A percentile compares a stretch with the other conserved stretches of the same genome.
These are phyloP conservation scores for Sialis lutaria DNA, from an alignment of 2,888 invertebrate genomes.

Conservation along the genomic window DNA sequence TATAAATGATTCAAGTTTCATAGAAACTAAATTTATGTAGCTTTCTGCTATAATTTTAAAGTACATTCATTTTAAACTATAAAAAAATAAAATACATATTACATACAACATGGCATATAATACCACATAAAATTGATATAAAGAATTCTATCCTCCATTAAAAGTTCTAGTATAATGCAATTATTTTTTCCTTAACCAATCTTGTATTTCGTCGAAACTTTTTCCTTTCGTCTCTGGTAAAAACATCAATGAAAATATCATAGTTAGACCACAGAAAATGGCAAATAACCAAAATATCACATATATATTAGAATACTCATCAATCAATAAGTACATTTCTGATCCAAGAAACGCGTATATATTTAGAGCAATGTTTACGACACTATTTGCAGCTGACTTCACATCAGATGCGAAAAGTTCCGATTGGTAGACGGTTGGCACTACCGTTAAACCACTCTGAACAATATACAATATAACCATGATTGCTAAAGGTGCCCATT, in stretches of 20 bases:
- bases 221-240: slow-evolving; percentile 20
- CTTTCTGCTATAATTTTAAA: too few species aligned
- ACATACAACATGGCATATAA: too few species aligned
- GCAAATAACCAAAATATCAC: slow-evolving; percentile 21
- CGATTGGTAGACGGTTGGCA: slow-evolving; percentile 25
- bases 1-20: too few species aligned
- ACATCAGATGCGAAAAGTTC: slow-evolving; percentile 29
- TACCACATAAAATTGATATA: too few species aligned
- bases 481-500: slow-evolving; percentile 22
- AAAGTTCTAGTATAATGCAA: too few species aligned
- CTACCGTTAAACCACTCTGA: slow-evolving; percentile 25
- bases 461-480: slow-evolving; percentile 23
- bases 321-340: slow-evolving; percentile 19
- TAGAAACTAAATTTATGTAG: too few species aligned
- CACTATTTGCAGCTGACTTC: slow-evolving; percentile 27
- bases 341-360: slow-evolving; percentile 22
- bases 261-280: slow-evolving; percentile 16
- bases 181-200: slow-evolving; percentile 8
- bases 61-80: too few species aligned
- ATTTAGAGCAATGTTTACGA: slow-evolving; percentile 26
- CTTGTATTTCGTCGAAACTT: slow-evolving; percentile 18
- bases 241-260: slow-evolving; percentile 17
- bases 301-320: slow-evolving; percentile 16
- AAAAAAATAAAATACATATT: too few species aligned
- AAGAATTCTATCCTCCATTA: too few species aligned